Evolutionary conservation across 2,113 vertebrate species (phyloP), one percentile per base, ranked within the genome.

Genomic region (Nesospiza acunhae): DNA sequence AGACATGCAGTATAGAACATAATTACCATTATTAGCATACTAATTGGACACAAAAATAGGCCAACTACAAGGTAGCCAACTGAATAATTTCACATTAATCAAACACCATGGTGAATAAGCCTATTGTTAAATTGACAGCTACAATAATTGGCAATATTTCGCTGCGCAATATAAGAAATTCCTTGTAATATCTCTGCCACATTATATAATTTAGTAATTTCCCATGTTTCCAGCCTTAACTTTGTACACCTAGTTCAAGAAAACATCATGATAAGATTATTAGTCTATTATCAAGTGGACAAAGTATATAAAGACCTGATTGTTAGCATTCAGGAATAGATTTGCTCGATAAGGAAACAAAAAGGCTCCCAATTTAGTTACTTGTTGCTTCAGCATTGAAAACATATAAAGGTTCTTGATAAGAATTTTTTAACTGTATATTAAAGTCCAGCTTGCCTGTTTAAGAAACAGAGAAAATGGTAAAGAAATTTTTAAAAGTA

Each of bases 21-120:
- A 99, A 98, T 99, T 98, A 98, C 98, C 98, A 98, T 98, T 98
- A 99, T 99, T 99, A 99, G 98, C 98, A 99, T 98, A 98, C 98
- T 99, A 99, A 99, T 99, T 98, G 98, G 98, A 98, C 98, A 98
- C 98, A 98, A 98, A 98, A 98, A 98, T 98, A 98, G 98, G 98
- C 98, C 98, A 98, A 98, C 97, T 98, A 98, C 98, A 98, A 98
- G 98, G 98, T 98, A 98, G 98, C 98, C 98, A 98, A 98, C 98
- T 98, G 98, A 98, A 98, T 98, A 98, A 98, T 98, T 98, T 98
- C 98, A 98, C 98, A 98, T 98, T 98, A 98, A 98, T 98, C 98
- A 98, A 98, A 98, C 97, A 98, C 97, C 97, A 97, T 97, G 97
- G 96, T 98, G 98, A 98, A 98, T 98, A 98, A 98, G 98, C 95